Base-by-base conservation (phyloP, 1,140 invertebrate genomes). In the Marisa cornuarietis region DNA sequence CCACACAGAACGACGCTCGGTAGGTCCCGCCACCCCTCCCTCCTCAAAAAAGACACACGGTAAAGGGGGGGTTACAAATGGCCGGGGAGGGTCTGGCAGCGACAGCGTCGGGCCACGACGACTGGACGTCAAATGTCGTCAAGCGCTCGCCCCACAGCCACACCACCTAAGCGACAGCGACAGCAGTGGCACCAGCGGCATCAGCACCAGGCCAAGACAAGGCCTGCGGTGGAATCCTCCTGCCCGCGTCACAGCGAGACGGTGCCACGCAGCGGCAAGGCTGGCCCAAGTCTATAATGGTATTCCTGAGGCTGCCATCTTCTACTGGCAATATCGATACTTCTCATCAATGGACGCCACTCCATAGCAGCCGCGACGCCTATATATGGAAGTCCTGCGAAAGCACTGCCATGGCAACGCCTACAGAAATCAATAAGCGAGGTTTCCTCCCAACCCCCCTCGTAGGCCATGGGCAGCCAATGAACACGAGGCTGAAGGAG, bases 331-430 rank as follows among this genome's bases (percentile, higher is more conserved):
- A 42, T 42, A 54, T 72, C 71, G 62, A 72, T 72, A 71, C 78
- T 73, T 24, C 54, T 69, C 78, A 73, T 79, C 78, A 79, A 79
- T 79, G 78, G 62, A 79, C 42, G 58, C 22, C 42, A 54, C 51
- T 52, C 69, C 78, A 71, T 31, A 63, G n/a, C 22, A 63, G 69
- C 78, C 26, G n/a, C 61, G 51, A 79, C 78, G 62, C 61, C 78
- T 82, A 65, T 73, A 72, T 72, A 82, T 76, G 66, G 76, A 79
- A 69, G 54, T 75, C 62, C 61, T 79, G 78, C 78, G 78, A 71
- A 71, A 79, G 69, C 65, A 62, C 51, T 73, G 54, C 63, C 66
- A 79, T 82, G 73, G 54, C 51, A 75, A 80, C 72, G 72, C 31
- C 42, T 61, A 10, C 24, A 58, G 61, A 75, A 68, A 69, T 78